Evolutionary conservation across 2,797 vertebrate species (phyloP).

Genomic region (Gymnothorax reevesii): DNA sequence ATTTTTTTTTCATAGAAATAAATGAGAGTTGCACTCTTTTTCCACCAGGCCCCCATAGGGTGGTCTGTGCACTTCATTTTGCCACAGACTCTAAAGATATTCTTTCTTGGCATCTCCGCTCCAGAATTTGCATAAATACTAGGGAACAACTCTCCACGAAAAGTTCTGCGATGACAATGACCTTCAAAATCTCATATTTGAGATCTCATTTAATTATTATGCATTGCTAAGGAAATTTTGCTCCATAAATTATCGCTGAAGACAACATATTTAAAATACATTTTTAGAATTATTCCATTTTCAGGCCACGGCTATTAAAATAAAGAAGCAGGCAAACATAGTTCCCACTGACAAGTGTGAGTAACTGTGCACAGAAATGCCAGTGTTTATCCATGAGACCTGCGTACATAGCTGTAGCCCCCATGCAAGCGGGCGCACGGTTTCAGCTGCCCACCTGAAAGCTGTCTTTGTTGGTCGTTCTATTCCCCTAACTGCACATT

Average conservation of each 20-base stretch:
- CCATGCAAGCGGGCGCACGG: not conserved
- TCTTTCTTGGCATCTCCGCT: constrained; percentile 11
- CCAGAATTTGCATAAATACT: not conserved
- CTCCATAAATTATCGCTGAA: not conserved
- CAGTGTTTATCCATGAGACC: not conserved
- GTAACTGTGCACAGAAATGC: not conserved
- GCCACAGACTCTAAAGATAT: not conserved
- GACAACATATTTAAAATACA: not conserved
- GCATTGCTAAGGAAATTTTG: not conserved
- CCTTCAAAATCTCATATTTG: not conserved
- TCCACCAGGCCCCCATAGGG: constrained; percentile 50
- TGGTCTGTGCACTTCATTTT: not conserved
- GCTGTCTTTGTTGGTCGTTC: constrained; percentile 75
- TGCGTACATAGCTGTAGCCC: not conserved
- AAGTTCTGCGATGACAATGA: not conserved
- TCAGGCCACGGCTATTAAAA: not conserved
- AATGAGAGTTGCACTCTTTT: constrained; percentile 54
- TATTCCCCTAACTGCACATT: constrained; percentile 69
- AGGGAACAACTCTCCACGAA: not conserved
- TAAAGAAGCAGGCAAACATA: constrained; percentile 10
- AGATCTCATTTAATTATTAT: not conserved
- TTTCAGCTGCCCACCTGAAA: constrained; percentile 61
- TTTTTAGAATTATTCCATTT: not conserved
- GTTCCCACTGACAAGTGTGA: constrained; percentile 12
- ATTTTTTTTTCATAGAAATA: constrained; percentile 76